These are phyloP conservation scores for Sciurus carolinensis DNA, from an alignment of 2,797 vertebrate species.

Conservation along the genomic window DNA sequence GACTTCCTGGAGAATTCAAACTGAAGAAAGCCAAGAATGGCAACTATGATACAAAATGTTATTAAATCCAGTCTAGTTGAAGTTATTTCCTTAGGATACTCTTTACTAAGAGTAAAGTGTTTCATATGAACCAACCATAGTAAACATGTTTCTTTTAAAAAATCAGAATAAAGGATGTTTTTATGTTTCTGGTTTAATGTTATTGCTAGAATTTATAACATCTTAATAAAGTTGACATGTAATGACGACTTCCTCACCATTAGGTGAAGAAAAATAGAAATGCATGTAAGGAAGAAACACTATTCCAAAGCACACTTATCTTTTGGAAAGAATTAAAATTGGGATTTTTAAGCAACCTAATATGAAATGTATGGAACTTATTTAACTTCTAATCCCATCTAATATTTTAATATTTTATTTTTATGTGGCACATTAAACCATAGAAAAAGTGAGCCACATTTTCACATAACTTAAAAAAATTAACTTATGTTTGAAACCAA, in stretches of 20 bases:
- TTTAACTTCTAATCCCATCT: background rate
- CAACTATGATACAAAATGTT: background rate
- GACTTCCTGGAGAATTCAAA: background rate
- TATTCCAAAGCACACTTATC: background rate
- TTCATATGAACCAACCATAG: background rate
- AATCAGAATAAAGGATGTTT: background rate
- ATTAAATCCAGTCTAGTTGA: background rate
- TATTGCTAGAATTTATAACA: background rate
- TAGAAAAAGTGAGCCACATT: background rate
- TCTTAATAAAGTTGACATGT: background rate
- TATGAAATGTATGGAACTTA: background rate
- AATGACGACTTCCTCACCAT: background rate
- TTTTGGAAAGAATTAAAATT: constrained; percentile 32
- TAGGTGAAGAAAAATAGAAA: background rate
- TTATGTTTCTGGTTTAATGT: constrained; percentile 4
- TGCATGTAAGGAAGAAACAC: background rate
- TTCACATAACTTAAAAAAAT: constrained; percentile 53
- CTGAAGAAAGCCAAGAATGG: background rate
- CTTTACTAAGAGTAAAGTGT: background rate
- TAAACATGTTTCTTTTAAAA: background rate
- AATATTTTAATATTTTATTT: constrained; percentile 44
- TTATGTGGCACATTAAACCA: background rate
- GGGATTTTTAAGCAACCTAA: background rate
- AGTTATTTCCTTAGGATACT: background rate
- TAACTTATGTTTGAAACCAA: constrained; percentile 17